Evolutionary conservation across 2,888 invertebrate species (phyloP).

Genomic region (Gastracanthus pulcherrimus): DNA sequence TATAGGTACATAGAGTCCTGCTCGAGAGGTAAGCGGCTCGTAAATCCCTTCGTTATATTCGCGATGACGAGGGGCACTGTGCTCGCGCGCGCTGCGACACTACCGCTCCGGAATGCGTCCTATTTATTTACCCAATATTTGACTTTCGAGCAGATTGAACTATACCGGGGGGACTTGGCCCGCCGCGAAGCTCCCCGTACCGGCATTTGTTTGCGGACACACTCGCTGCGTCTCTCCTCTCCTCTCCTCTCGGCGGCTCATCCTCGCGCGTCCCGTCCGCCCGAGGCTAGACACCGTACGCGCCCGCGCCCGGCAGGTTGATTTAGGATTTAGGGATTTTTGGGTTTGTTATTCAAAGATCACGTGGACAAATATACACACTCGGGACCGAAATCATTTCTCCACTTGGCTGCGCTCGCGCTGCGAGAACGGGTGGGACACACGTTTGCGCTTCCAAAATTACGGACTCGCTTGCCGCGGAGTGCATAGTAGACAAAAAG

Average conservation of each 20-base stretch:
- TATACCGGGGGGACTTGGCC: background rate
- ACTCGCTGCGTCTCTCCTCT: constrained; percentile 58
- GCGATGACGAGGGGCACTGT: constrained; percentile 43
- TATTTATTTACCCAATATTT: constrained; percentile 75
- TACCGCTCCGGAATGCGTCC: too few relatives aligned
- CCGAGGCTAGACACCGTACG: too few relatives aligned
- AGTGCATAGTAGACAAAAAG: background rate
- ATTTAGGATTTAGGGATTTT: constrained; percentile 76
- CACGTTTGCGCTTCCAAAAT: constrained; percentile 17
- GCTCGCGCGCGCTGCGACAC: too few relatives aligned
- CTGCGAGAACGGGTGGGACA: constrained; percentile 15
- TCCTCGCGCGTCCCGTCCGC: background rate
- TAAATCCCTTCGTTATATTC: constrained; percentile 31
- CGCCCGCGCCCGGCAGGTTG: constrained; percentile 74
- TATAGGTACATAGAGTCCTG: background rate
- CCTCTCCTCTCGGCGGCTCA: background rate
- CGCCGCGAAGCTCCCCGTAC: background rate
- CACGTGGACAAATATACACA: constrained; percentile 72
- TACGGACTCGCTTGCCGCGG: background rate
- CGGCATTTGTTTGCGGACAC: constrained; percentile 71
- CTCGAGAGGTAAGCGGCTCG: background rate
- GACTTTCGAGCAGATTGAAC: constrained; percentile 71
- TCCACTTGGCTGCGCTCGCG: constrained; percentile 63
- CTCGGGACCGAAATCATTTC: constrained; percentile 67
- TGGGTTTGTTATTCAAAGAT: constrained; percentile 74